Evolutionary conservation across 2,888 invertebrate species (phyloP).

Genomic region (Cheilosia soror): DNA sequence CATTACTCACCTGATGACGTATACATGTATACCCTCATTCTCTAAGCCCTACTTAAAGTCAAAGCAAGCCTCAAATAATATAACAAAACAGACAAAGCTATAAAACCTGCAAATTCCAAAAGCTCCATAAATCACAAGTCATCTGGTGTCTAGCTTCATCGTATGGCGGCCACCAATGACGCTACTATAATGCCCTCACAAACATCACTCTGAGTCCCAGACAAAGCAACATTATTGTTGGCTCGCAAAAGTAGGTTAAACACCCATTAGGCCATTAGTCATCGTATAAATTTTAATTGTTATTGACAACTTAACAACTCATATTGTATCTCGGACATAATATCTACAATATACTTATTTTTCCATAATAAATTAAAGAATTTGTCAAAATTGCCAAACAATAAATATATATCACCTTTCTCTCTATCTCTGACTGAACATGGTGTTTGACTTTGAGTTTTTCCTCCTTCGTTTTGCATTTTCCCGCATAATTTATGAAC

Average conservation of each 20-base stretch:
- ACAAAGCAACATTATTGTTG: not conserved
- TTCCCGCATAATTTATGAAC: constrained; percentile 56
- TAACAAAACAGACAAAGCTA: not conserved
- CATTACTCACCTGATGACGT: not conserved
- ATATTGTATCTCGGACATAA: constrained; percentile 33
- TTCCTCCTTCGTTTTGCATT: constrained; percentile 18
- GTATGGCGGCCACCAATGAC: not conserved
- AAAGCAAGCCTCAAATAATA: not conserved
- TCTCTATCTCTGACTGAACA: not conserved
- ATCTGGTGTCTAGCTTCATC: constrained; percentile 27
- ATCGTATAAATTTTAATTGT: constrained; percentile 66
- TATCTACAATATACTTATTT: constrained; percentile 13
- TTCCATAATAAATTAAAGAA: constrained; percentile 60
- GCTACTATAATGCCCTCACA: not conserved
- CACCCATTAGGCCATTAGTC: constrained; percentile 43
- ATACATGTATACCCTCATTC: not conserved
- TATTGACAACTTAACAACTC: constrained; percentile 54
- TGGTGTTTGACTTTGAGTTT: not conserved
- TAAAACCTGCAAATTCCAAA: constrained; percentile 37
- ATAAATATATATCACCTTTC: constrained; percentile 38
- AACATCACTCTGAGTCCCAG: constrained; percentile 8
- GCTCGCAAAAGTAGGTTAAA: constrained; percentile 59
- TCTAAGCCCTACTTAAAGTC: not conserved
- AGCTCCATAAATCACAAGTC: constrained; percentile 22
- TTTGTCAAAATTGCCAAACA: constrained; percentile 61